These are phyloP conservation scores for Drosophila prostipennis DNA, from an alignment of 2,888 invertebrate species.

Conservation along the genomic window DNA sequence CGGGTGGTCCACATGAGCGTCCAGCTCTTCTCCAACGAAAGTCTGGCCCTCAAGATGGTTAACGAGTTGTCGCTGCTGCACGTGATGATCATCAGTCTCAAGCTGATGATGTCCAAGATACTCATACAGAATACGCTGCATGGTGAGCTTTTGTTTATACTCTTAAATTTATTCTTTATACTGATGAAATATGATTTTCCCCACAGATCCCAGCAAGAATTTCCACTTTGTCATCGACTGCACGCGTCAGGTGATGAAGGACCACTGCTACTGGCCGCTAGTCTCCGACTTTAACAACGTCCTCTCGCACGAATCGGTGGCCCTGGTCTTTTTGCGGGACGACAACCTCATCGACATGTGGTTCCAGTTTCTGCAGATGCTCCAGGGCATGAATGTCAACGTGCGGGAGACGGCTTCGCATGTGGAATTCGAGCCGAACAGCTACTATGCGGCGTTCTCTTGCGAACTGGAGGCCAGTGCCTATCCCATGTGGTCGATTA, in stretches of 20 bases:
- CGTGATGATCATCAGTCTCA: slow-evolving; percentile 95
- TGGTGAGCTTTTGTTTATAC: slow-evolving; percentile 85
- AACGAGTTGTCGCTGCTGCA: slow-evolving; percentile 95
- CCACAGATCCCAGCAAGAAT: slow-evolving; percentile 89
- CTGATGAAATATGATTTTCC: slow-evolving; percentile 5
- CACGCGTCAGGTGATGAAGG: slow-evolving; percentile 95
- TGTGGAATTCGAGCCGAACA: slow-evolving; percentile 98
- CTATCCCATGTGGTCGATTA: slow-evolving; percentile 98
- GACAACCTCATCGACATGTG: slow-evolving; percentile 96
- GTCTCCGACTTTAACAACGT: slow-evolving; percentile 99
- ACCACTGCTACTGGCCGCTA: slow-evolving; percentile 99
- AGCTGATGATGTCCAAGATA: slow-evolving; percentile 97
- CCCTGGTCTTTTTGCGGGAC: slow-evolving; percentile 94
- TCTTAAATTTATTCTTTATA: background rate
- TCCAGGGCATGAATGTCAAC: slow-evolving; percentile 99
- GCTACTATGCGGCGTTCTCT: slow-evolving; percentile 98
- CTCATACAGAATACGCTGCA: slow-evolving; percentile 94
- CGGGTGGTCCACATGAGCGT: slow-evolving; percentile 99
- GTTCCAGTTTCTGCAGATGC: slow-evolving; percentile 96
- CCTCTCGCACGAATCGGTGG: slow-evolving; percentile 95
- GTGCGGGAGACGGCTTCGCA: slow-evolving; percentile 95
- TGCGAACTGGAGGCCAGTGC: slow-evolving; percentile 98
- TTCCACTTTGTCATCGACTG: slow-evolving; percentile 97
- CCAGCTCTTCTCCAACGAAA: slow-evolving; percentile 97
- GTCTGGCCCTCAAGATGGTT: slow-evolving; percentile 95